These are phyloP conservation scores for Koerneria pararmatus DNA, from an alignment of 2,888 invertebrate genomes.

Conservation along the genomic window DNA sequence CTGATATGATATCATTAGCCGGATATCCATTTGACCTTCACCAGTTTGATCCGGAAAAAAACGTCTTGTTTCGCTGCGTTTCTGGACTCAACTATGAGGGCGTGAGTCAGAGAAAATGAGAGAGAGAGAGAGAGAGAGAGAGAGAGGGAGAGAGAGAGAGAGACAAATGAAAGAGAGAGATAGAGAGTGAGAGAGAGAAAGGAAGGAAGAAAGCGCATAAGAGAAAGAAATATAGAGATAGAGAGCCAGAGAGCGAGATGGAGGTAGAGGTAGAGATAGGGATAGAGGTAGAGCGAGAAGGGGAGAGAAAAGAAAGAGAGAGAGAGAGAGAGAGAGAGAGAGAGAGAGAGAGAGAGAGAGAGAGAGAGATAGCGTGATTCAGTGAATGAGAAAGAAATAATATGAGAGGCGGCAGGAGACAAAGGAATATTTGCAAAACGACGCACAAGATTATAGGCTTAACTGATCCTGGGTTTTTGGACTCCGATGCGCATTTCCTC, in stretches of 20 bases:
- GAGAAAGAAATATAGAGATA: constrained; percentile 17
- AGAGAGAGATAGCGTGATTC: constrained; percentile 16
- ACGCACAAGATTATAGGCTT: not conserved
- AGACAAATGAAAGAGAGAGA: not conserved
- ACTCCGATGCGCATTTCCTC: not conserved
- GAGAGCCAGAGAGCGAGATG: constrained; percentile 16
- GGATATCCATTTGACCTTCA: not conserved
- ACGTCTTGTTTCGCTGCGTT: too few species aligned
- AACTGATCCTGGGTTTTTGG: not conserved
- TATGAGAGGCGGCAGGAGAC: constrained; percentile 16
- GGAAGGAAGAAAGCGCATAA: not conserved
- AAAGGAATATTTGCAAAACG: not conserved
- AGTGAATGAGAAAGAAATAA: constrained; percentile 14
- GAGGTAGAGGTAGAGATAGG: constrained; percentile 4
- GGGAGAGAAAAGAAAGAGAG: not conserved
- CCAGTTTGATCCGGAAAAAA: not conserved
- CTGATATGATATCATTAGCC: not conserved
- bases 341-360: constrained; percentile 14
- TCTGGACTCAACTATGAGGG: too few species aligned
- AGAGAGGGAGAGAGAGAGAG: not conserved
- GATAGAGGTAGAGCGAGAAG: not conserved
- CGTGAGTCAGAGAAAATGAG: not conserved
- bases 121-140: not conserved
- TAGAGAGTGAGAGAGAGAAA: not conserved
- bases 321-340: not conserved